A percentile compares a stretch with the other conserved stretches of the same genome.
phyloP scores from a whole-genome alignment of 2,113 vertebrate species.

The Heteronetta atricapilla region DNA sequence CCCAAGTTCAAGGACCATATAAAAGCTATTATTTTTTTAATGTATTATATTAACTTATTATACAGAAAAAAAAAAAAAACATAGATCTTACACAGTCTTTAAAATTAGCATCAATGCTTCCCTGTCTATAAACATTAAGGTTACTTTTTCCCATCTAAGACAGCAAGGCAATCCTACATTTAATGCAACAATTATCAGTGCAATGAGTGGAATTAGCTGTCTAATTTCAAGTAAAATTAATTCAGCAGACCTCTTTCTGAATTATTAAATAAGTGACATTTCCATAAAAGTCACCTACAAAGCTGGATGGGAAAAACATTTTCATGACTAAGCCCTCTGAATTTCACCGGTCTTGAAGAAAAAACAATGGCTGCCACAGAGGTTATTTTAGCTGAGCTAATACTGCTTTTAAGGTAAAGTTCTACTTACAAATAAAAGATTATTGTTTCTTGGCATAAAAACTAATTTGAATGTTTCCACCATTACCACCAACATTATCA shows the following conservation, averaged over 20 bases:
- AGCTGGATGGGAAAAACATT: neutral
- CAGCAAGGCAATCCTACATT: neutral
- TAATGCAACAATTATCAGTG: neutral
- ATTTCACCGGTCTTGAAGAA: neutral
- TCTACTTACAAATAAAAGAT: neutral
- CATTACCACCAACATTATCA: neutral
- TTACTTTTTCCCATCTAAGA: neutral
- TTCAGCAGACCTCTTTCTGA: neutral
- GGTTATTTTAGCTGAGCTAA: neutral
- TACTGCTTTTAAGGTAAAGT: neutral
- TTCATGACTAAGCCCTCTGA: neutral
- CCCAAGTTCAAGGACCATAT: neutral
- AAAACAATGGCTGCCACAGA: neutral
- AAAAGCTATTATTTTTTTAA: neutral
- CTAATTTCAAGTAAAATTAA: neutral
- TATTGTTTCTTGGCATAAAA: neutral
- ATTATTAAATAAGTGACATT: neutral
- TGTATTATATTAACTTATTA: neutral
- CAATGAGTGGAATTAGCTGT: neutral
- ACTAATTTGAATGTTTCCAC: neutral
- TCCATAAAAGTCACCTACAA: neutral
- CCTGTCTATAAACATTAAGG: neutral
- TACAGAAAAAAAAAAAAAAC: neutral
- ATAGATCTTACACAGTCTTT: neutral
- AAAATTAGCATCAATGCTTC: neutral